phyloP scores from a whole-genome alignment of 2,888 invertebrate species.

The Dascillus cervinus region DNA sequence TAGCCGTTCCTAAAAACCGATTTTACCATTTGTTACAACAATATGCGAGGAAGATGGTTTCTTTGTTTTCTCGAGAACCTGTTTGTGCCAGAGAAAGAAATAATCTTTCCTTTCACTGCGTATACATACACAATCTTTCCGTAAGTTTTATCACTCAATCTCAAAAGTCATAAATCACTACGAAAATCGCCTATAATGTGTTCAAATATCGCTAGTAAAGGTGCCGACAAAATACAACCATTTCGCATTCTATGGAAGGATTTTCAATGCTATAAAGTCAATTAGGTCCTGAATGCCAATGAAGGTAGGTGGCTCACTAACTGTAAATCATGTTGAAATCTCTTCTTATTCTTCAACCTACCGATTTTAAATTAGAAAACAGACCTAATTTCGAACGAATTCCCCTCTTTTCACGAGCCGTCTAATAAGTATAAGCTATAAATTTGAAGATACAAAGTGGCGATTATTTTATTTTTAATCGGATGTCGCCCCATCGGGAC shows the following conservation, averaged over 20 bases:
- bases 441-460: no score
- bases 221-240: constrained; percentile 22
- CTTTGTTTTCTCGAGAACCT: constrained; percentile 22
- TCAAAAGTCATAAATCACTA: constrained; percentile 28
- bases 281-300: constrained; percentile 33
- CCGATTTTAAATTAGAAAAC: no score
- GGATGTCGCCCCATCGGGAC: no score
- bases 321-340: constrained; percentile 24
- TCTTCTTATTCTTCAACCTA: no score
- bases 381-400: no score
- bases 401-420: no score
- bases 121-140: constrained; percentile 21
- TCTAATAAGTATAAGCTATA: no score
- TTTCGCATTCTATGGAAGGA: constrained; percentile 24
- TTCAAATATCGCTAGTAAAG: constrained; percentile 23
- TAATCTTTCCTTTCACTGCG: constrained; percentile 24
- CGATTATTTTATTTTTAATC: no score
- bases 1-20: no score
- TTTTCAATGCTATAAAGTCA: constrained; percentile 26
- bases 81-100: constrained; percentile 26
- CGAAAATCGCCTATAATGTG: constrained; percentile 25
- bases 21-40: no score
- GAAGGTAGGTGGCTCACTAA: constrained; percentile 30
- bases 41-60: no score
- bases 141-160: constrained; percentile 26